A percentile compares a stretch with the other conserved stretches of the same genome.
Conservation (phyloP, 1,140 invertebrate genomes). For the Euwallacea similis region DNA sequence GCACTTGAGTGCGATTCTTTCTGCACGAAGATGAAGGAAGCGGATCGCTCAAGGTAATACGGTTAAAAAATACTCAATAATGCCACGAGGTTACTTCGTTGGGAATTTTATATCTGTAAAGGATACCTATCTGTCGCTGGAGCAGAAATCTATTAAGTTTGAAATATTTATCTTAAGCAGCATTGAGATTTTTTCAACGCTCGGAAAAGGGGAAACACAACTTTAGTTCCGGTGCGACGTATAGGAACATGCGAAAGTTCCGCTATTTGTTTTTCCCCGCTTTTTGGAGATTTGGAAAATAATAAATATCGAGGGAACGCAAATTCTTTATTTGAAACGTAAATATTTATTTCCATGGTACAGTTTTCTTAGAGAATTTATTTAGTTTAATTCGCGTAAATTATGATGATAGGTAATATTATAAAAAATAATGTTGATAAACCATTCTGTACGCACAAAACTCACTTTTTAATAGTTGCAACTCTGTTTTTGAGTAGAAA, state of each 20-base stretch:
- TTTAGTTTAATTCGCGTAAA: constrained; percentile 16
- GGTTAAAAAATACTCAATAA: constrained; percentile 26
- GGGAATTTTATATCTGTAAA: constrained; percentile 25
- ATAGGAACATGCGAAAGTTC: background rate
- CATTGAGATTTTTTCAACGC: constrained; percentile 10
- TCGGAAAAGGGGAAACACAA: background rate
- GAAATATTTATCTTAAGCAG: constrained; percentile 7
- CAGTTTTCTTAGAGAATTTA: constrained; percentile 9
- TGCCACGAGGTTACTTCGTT: constrained; percentile 22
- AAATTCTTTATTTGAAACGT: constrained; percentile 21
- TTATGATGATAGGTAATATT: constrained; percentile 7
- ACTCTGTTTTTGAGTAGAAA: too few relatives aligned
- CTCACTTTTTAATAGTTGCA: too few relatives aligned
- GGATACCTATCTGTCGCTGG: constrained; percentile 7
- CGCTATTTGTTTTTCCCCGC: background rate
- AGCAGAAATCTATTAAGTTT: too few relatives aligned
- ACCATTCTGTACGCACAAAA: background rate
- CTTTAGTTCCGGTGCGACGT: background rate
- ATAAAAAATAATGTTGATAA: constrained; percentile 29
- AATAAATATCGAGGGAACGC: background rate
- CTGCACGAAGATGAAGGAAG: constrained; percentile 26
- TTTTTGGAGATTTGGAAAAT: too few relatives aligned
- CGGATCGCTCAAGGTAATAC: constrained; percentile 12
- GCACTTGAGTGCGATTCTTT: constrained; percentile 15
- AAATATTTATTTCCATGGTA: constrained; percentile 35